Conservation (phyloP, 1,140 invertebrate genomes). For the Drosophila ananassae region DNA sequence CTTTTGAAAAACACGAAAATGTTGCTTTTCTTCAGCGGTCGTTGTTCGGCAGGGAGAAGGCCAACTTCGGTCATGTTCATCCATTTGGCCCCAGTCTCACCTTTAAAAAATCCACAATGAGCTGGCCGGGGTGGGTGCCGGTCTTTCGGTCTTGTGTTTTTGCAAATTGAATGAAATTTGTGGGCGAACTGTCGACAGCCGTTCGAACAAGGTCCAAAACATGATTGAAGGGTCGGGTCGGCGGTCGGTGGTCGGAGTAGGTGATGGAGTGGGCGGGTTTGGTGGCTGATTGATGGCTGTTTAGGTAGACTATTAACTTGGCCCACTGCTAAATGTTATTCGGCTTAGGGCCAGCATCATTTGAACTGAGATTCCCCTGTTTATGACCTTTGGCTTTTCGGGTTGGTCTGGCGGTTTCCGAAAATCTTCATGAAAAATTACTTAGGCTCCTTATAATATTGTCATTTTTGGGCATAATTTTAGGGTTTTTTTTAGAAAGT, state of each 20-base stretch:
- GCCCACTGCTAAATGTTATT: conserved; percentile 12
- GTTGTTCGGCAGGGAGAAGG: conserved; percentile 12
- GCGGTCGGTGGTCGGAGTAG: background rate
- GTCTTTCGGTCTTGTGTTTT: conserved; percentile 46
- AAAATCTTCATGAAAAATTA: background rate
- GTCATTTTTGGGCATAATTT: no score
- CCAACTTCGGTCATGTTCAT: conserved; percentile 54
- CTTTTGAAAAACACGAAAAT: conserved; percentile 56
- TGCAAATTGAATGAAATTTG: conserved; percentile 74
- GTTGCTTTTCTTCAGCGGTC: conserved; percentile 18
- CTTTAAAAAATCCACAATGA: background rate
- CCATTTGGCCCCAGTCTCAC: conserved; percentile 44
- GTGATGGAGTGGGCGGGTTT: background rate
- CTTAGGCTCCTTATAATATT: no score
- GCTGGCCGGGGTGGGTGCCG: background rate
- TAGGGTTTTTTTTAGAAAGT: no score
- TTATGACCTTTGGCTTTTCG: background rate
- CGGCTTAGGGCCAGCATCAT: background rate
- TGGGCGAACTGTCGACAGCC: conserved; percentile 42
- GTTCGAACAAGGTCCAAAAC: conserved; percentile 41
- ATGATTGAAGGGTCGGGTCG: conserved; percentile 42
- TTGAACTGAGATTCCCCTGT: conserved; percentile 17
- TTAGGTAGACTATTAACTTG: conserved; percentile 24
- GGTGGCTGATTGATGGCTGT: conserved; percentile 15
- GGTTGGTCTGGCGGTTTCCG: background rate